These are phyloP conservation scores for Bombus waltoni DNA, from an alignment of 1,140 invertebrate genomes.

Conservation along the genomic window DNA sequence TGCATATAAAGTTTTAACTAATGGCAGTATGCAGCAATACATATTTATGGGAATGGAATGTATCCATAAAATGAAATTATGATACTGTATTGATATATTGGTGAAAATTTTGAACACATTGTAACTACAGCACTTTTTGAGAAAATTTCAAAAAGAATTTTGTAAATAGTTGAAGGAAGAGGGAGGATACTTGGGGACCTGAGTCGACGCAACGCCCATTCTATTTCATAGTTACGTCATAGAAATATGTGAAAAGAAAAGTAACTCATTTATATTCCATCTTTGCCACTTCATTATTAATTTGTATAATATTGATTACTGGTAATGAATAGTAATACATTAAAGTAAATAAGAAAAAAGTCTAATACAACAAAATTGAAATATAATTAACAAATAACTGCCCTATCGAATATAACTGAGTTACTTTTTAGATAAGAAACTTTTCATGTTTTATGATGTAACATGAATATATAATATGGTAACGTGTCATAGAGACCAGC, in stretches of 20 bases:
- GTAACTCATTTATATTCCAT: background rate
- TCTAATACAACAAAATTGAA: background rate
- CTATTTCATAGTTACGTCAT: slow-evolving; percentile 40
- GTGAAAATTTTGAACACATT: slow-evolving; percentile 36
- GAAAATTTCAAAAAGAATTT: slow-evolving; percentile 57
- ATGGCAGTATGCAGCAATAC: slow-evolving; percentile 48
- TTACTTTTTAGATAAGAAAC: background rate
- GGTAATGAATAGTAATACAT: background rate
- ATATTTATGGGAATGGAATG: slow-evolving; percentile 5
- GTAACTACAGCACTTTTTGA: slow-evolving; percentile 51
- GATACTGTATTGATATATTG: slow-evolving; percentile 20
- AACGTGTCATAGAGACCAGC: slow-evolving; percentile 71
- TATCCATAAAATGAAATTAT: slow-evolving; percentile 23
- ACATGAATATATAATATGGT: slow-evolving; percentile 56
- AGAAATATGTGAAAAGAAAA: slow-evolving; percentile 13
- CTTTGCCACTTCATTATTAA: background rate
- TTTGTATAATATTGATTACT: background rate
- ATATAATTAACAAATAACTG: background rate
- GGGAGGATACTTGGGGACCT: slow-evolving; percentile 71
- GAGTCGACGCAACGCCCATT: slow-evolving; percentile 66
- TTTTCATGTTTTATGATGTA: slow-evolving; percentile 37
- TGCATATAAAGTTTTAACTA: background rate
- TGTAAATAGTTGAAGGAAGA: slow-evolving; percentile 65
- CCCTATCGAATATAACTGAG: background rate
- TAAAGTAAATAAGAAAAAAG: background rate